Conservation (phyloP, 2,113 vertebrate genomes). For the Ceuthmochares aereus region DNA sequence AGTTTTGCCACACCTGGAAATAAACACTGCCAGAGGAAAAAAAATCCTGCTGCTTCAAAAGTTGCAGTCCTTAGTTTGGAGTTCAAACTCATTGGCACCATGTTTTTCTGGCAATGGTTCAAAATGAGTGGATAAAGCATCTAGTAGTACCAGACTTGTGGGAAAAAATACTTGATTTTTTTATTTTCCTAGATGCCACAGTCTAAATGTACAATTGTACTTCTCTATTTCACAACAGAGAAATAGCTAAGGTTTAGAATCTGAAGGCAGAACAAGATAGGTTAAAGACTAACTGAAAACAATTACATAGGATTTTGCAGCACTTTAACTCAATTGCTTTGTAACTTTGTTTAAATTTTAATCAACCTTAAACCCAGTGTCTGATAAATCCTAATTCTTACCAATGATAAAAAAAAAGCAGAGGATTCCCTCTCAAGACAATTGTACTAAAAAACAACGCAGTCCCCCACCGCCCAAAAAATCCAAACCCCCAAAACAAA, state of each 20-base stretch:
- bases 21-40: background rate
- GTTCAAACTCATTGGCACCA: rapidly evolving
- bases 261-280: background rate
- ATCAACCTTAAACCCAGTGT: background rate
- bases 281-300: background rate
- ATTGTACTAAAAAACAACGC: no score
- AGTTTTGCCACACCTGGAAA: background rate
- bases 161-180: background rate
- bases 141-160: background rate
- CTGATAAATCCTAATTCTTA: background rate
- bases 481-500: background rate
- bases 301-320: background rate
- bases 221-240: background rate
- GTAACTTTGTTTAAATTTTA: conserved; percentile 15
- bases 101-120: background rate
- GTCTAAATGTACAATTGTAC: background rate
- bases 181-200: background rate
- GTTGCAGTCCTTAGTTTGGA: background rate
- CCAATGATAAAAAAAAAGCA: background rate
- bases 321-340: background rate
- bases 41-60: background rate
- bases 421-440: background rate
- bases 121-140: background rate
- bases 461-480: no score
- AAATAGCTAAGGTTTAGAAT: background rate